Percentiles rank a stretch among this genome's conserved stretches.
These are phyloP conservation scores for Rhinogobius similis DNA, from an alignment of 2,113 vertebrate genomes.

Conservation along the genomic window DNA sequence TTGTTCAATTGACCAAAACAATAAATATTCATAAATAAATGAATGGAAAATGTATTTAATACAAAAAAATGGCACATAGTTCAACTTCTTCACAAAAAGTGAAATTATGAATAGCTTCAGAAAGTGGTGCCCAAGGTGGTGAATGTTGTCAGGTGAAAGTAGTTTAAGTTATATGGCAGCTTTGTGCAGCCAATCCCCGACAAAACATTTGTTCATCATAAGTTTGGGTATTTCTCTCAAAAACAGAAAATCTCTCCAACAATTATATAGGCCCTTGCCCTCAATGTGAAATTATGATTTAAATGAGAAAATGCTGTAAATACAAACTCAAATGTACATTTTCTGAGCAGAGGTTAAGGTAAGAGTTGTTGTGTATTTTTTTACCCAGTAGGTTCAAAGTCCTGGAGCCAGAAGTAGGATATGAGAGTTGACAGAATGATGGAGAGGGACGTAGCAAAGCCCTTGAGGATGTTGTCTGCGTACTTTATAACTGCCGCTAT, in stretches of 20 bases:
- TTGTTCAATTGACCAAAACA: not conserved
- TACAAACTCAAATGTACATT: not conserved
- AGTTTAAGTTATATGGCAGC: not conserved
- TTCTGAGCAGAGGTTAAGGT: not conserved
- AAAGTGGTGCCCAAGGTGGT: too few relatives aligned
- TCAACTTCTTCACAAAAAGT: too few relatives aligned
- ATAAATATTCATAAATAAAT: too few relatives aligned
- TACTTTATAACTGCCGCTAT: conserved; percentile 99
- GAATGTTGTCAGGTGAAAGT: too few relatives aligned
- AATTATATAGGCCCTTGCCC: not conserved
- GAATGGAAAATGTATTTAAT: too few relatives aligned
- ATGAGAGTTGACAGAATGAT: conserved; percentile 97
- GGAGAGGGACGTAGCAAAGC: conserved; percentile 96
- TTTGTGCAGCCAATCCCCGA: not conserved
- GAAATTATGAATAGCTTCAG: too few relatives aligned
- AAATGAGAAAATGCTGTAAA: not conserved
- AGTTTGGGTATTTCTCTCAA: too few relatives aligned
- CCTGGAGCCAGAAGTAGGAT: conserved; percentile 96
- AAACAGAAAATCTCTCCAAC: too few relatives aligned
- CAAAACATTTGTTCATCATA: not conserved
- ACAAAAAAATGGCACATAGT: too few relatives aligned
- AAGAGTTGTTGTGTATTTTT: not conserved
- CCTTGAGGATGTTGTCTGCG: conserved; percentile 98
- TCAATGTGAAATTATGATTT: not conserved
- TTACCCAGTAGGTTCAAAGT: conserved; percentile 92